Conservation (phyloP, 2,888 invertebrate genomes). For the Electrophaes corylata region DNA sequence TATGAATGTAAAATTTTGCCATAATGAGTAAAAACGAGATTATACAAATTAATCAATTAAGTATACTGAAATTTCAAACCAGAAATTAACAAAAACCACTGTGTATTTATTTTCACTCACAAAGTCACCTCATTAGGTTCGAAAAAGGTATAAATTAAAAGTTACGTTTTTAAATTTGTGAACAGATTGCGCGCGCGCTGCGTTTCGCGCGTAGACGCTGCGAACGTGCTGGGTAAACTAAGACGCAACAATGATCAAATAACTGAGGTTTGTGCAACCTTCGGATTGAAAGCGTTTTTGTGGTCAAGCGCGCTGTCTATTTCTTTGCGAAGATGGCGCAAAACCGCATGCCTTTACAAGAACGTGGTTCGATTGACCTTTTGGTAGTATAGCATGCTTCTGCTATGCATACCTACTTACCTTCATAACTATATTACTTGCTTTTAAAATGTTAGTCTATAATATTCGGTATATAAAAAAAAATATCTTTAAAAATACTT, state of each 20-base stretch:
- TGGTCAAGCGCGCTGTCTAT: conserved; percentile 68
- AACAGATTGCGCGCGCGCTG: conserved; percentile 54
- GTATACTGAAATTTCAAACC: neutral
- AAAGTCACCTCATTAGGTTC: conserved; percentile 31
- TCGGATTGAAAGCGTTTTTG: conserved; percentile 78
- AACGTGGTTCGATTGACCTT: conserved; percentile 61
- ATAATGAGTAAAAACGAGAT: conserved; percentile 3
- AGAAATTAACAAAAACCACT: conserved; percentile 20
- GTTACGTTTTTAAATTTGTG: conserved; percentile 42
- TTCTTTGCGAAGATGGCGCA: conserved; percentile 69
- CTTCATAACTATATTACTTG: conserved; percentile 16
- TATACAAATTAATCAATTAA: conserved; percentile 8
- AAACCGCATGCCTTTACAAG: conserved; percentile 47
- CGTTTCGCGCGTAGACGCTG: conserved; percentile 63
- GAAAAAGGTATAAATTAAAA: conserved; percentile 22
- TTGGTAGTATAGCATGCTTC: conserved; percentile 24
- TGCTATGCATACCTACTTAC: neutral
- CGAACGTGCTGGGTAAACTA: conserved; percentile 71
- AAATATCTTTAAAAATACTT: no score
- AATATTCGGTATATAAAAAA: no score
- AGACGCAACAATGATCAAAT: conserved; percentile 64
- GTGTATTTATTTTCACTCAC: conserved; percentile 30
- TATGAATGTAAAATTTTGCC: conserved; percentile 22
- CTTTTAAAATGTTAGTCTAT: neutral
- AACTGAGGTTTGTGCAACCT: conserved; percentile 78